Base-by-base conservation (phyloP, 2,797 vertebrate species). In the Danio jaintianensis region DNA sequence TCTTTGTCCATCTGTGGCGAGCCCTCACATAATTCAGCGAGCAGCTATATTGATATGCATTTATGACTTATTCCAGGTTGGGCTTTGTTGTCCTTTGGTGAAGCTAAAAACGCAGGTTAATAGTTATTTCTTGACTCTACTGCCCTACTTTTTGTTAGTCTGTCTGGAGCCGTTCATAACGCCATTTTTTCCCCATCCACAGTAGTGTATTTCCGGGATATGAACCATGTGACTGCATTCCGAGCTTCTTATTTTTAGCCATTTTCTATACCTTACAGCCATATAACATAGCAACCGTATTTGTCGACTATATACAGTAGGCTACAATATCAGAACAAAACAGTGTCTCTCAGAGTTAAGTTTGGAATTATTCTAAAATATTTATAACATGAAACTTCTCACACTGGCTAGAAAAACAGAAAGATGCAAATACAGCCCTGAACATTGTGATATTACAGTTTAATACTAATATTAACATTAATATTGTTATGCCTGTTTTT, bases 1-100 rank as follows among this genome's bases (percentile, higher is more conserved):
- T 93, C 92, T 93, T 93, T 94, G 89, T 94, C 94, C 94, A 94
- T 94, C 74, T 79, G 80, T 68, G 66, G 61, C 42, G 38, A 22
- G 38, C 16, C 45, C 42, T 71, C 22, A 64, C 48, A 74, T 73
- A 61, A 10, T 16, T 38, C 6, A 38, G 16, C 36, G 52, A 63
- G 56, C 75, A 36, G 48, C 47, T 45, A 50, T 72, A 18, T 43
- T 85, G 75, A 68, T 53, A 50, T 4, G 18, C 29, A 72, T 55
- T 66, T 12, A 50, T 18, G 8, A 15, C 4, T 42, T 20, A 29
- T 29, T 18, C 56, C 42, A 29, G 18, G 29, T 63, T 53, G 45
- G 67, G 2, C 18, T 43, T 64, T 45, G 20, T 40, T 61, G 6
- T 16, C 8, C 38, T n/a, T 20, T 29, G 18, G 36, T 29, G 16